phyloP scores from a whole-genome alignment of 2,113 vertebrate genomes.

The Pelecanus crispus region DNA sequence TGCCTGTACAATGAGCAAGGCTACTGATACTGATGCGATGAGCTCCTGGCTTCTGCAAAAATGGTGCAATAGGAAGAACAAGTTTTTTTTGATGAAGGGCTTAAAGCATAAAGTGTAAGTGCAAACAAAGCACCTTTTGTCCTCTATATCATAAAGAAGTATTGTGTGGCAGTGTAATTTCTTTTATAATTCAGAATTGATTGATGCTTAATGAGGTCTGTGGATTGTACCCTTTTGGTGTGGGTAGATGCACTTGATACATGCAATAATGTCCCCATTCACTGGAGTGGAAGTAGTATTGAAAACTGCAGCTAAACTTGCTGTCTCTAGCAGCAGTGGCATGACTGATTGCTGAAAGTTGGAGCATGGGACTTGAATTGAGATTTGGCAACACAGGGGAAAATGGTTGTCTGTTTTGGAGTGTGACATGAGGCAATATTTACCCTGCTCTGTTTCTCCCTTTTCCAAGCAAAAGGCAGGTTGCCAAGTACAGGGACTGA shows the following conservation, averaged over 20 bases:
- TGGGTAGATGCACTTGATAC: conserved; percentile 35
- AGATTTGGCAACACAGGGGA: conserved; percentile 15
- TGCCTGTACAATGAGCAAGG: neutral
- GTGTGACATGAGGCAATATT: conserved; percentile 40
- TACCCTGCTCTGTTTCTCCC: conserved; percentile 38
- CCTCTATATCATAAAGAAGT: neutral
- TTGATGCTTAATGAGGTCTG: neutral
- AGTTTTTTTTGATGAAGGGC: neutral
- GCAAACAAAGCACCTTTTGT: conserved; percentile 47
- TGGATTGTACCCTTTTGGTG: neutral
- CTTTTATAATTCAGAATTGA: conserved; percentile 33
- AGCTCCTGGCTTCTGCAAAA: neutral
- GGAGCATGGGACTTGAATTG: conserved; percentile 11
- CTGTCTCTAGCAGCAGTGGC: neutral
- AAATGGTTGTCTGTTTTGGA: conserved; percentile 26
- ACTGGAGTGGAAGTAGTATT: neutral
- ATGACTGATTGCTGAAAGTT: conserved; percentile 5
- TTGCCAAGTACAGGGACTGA: conserved; percentile 29
- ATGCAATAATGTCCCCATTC: conserved; percentile 38
- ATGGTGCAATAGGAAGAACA: neutral
- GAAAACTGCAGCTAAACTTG: neutral
- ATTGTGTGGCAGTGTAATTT: conserved; percentile 23
- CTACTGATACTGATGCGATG: neutral
- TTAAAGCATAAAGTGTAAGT: neutral
- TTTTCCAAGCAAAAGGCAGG: conserved; percentile 28